Percentiles rank a stretch among this genome's conserved stretches.
Evolutionary conservation across 2,888 invertebrate genomes (phyloP).

Genomic region (Parapristionchus giblindavisi): DNA sequence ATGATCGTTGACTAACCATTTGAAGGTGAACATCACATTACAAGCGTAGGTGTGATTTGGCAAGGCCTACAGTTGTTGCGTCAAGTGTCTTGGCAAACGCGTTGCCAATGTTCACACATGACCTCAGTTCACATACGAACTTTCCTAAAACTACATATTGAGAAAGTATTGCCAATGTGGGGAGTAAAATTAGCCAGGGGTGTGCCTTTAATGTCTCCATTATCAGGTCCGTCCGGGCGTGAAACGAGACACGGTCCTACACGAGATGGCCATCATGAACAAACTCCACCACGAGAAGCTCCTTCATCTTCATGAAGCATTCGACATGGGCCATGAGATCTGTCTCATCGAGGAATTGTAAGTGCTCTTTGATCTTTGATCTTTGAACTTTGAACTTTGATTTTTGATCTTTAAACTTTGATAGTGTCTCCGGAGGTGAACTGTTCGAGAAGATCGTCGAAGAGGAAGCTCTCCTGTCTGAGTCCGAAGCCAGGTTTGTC

Average conservation of each 20-base stretch:
- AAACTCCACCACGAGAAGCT: slow-evolving; percentile 71
- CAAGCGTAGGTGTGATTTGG: too few relatives aligned
- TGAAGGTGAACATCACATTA: too few relatives aligned
- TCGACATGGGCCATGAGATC: slow-evolving; percentile 72
- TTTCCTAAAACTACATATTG: too few relatives aligned
- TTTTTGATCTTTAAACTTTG: slow-evolving; percentile 37
- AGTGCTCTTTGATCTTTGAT: slow-evolving; percentile 54
- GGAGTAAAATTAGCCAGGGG: too few relatives aligned
- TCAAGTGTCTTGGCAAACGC: too few relatives aligned
- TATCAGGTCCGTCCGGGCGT: slow-evolving; percentile 68
- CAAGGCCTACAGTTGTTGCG: too few relatives aligned
- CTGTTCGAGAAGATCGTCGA: slow-evolving; percentile 72
- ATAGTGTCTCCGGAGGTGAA: slow-evolving; percentile 72
- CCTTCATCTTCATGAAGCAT: slow-evolving; percentile 72
- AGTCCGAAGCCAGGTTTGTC: slow-evolving; percentile 56
- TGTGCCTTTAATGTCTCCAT: background rate
- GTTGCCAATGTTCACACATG: too few relatives aligned
- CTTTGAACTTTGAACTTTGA: slow-evolving; percentile 36
- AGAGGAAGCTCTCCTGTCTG: slow-evolving; percentile 71
- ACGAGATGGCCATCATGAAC: slow-evolving; percentile 73
- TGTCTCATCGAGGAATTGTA: slow-evolving; percentile 73
- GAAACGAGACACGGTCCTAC: slow-evolving; percentile 71
- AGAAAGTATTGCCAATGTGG: too few relatives aligned
- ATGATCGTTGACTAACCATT: too few relatives aligned
- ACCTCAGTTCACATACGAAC: too few relatives aligned